Conservation (phyloP, 2,888 invertebrate species). For the Melieria picta region DNA sequence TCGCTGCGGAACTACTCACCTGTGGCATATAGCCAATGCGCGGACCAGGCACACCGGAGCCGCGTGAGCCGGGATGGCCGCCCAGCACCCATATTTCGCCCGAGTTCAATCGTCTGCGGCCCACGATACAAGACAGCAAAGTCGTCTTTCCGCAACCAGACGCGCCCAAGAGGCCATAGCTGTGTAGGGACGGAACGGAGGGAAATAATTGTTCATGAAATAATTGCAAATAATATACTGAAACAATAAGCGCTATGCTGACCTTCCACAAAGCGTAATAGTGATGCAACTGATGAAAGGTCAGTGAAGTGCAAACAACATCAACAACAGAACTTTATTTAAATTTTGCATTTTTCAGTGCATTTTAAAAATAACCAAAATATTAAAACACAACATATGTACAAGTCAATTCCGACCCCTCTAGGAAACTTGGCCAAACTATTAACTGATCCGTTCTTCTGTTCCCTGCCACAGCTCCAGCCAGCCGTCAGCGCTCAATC, state of each 20-base stretch:
- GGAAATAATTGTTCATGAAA: not conserved
- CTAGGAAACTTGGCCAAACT: too few relatives aligned
- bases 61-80: conserved; percentile 81
- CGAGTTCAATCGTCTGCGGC: conserved; percentile 79
- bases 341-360: too few relatives aligned
- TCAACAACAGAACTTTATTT: too few relatives aligned
- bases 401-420: too few relatives aligned
- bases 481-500: too few relatives aligned
- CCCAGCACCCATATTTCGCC: conserved; percentile 89
- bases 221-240: not conserved
- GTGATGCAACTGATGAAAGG: not conserved
- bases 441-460: too few relatives aligned
- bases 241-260: not conserved
- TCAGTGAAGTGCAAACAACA: too few relatives aligned
- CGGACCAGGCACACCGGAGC: conserved; percentile 89
- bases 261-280: too few relatives aligned
- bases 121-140: conserved; percentile 85
- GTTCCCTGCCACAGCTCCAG: too few relatives aligned
- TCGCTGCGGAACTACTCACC: conserved; percentile 65
- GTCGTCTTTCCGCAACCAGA: conserved; percentile 94
- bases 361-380: too few relatives aligned
- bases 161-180: conserved; percentile 88
- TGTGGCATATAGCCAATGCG: conserved; percentile 92
- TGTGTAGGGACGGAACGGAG: conserved; percentile 56
- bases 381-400: too few relatives aligned